These are phyloP conservation scores for Lacanobia oleracea DNA, from an alignment of 2,888 invertebrate genomes.

Conservation along the genomic window DNA sequence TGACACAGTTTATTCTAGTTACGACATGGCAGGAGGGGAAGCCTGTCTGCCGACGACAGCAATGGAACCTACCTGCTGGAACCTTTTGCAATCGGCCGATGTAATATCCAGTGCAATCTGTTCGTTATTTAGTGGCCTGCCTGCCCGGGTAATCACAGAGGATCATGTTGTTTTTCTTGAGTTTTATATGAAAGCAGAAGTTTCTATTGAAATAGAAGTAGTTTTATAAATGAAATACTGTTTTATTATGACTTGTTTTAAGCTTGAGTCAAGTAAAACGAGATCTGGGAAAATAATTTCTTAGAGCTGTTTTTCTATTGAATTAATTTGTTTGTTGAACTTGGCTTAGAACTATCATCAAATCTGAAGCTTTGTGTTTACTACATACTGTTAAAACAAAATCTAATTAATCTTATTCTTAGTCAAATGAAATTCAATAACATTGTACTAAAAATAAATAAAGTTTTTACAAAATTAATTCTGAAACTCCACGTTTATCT, in stretches of 20 bases:
- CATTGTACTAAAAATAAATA: no score
- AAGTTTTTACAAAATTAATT: background rate
- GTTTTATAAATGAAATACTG: background rate
- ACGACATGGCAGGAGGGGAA: slow-evolving; percentile 25
- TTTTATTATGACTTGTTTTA: background rate
- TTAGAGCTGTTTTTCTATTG: background rate
- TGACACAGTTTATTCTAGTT: slow-evolving; percentile 54
- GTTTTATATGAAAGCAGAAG: slow-evolving; percentile 12
- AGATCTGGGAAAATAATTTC: background rate
- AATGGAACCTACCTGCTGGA: slow-evolving; percentile 49
- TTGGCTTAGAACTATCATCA: background rate
- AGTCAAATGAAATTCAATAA: background rate
- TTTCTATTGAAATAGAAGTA: slow-evolving; percentile 24
- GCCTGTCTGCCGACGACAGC: slow-evolving; percentile 45
- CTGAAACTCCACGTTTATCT: background rate
- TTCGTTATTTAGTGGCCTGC: slow-evolving; percentile 41
- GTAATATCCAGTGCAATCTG: slow-evolving; percentile 50
- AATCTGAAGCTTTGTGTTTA: background rate
- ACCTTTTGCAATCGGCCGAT: slow-evolving; percentile 49
- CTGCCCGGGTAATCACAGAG: slow-evolving; percentile 35
- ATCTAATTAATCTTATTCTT: no score
- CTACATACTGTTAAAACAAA: background rate
- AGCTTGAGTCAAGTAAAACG: background rate
- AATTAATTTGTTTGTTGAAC: background rate
- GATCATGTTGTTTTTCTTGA: slow-evolving; percentile 15